phyloP scores from a whole-genome alignment of 2,888 invertebrate species.

The Drosophila prostipennis region DNA sequence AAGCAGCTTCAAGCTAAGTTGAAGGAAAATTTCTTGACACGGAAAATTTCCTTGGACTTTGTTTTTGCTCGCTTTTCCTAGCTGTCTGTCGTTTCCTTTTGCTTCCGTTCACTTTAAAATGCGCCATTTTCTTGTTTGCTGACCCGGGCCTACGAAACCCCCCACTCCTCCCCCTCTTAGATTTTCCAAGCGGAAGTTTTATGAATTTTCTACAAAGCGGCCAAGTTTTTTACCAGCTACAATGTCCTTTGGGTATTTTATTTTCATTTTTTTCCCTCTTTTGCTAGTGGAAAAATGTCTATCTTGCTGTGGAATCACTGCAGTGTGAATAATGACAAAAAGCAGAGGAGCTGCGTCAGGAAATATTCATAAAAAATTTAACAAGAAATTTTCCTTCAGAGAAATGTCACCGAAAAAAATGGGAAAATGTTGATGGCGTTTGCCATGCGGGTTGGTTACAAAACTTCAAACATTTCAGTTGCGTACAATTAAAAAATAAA shows the following conservation, averaged over 20 bases:
- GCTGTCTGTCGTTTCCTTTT: conserved; percentile 38
- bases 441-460: conserved; percentile 38
- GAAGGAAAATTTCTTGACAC: conserved; percentile 58
- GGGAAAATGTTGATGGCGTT: too few relatives aligned
- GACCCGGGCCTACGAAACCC: conserved; percentile 17
- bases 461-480: conserved; percentile 32
- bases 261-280: conserved; percentile 18
- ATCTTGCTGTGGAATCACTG: conserved; percentile 70
- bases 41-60: conserved; percentile 51
- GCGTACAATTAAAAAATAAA: conserved; percentile 34
- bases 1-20: conserved; percentile 59
- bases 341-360: conserved; percentile 56
- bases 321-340: conserved; percentile 73
- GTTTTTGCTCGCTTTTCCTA: conserved; percentile 29
- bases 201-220: conserved; percentile 78
- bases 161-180: neutral
- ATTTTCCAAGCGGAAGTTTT: conserved; percentile 73
- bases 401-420: conserved; percentile 24
- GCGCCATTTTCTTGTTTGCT: conserved; percentile 78
- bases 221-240: conserved; percentile 52
- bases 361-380: conserved; percentile 69
- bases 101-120: conserved; percentile 69
- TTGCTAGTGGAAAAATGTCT: conserved; percentile 23
- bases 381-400: conserved; percentile 23
- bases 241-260: conserved; percentile 54